Evolutionary conservation across 2,797 vertebrate species (phyloP).

Genomic region (Gymnocypris eckloni): DNA sequence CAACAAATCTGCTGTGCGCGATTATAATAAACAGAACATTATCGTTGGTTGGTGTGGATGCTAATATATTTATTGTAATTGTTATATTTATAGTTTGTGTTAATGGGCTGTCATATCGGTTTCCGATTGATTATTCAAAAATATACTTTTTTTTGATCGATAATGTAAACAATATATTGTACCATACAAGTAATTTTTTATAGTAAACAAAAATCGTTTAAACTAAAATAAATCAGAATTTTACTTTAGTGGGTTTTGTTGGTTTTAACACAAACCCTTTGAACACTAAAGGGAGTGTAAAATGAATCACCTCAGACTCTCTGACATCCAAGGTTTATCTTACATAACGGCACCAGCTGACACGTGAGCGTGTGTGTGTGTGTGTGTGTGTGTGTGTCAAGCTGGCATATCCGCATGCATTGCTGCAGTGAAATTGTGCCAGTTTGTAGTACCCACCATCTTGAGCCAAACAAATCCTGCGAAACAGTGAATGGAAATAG

Average conservation of each 20-base stretch:
- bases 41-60: background rate
- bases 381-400: no score
- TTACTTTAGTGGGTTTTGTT: background rate
- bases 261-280: background rate
- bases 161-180: background rate
- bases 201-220: background rate
- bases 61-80: background rate
- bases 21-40: background rate
- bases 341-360: no score
- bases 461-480: background rate
- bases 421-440: background rate
- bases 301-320: background rate
- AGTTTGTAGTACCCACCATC: background rate
- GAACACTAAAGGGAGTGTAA: background rate
- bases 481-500: background rate
- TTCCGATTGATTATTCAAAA: background rate
- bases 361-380: no score
- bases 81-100: background rate
- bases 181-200: background rate
- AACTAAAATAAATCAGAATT: background rate
- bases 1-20: background rate
- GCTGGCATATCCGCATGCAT: conserved; percentile 4
- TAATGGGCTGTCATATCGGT: background rate
- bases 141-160: background rate
- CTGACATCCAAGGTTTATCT: background rate